Evolutionary conservation across 2,797 vertebrate genomes (phyloP).

Genomic region (Loris lydekkerianus): DNA sequence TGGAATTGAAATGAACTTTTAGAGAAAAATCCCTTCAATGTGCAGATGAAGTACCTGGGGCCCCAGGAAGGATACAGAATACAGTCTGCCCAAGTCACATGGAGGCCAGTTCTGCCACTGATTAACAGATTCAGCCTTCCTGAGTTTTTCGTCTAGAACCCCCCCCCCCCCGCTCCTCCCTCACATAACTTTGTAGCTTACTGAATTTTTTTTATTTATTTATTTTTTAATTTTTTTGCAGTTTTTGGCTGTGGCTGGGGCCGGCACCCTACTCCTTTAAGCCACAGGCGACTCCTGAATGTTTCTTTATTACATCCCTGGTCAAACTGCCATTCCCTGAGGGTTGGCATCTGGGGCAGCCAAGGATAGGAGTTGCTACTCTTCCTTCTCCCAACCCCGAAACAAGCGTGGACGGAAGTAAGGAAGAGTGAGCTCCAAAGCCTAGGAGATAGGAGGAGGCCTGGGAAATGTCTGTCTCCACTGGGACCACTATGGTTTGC

Average conservation of each 20-base stretch:
- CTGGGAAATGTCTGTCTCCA: background rate
- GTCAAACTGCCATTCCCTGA: background rate
- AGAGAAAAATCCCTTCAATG: conserved; percentile 4
- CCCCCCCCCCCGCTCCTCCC: background rate
- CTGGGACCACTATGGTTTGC: background rate
- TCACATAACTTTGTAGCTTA: background rate
- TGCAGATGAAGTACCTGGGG: background rate
- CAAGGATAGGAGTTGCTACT: background rate
- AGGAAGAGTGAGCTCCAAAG: background rate
- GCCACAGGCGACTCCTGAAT: background rate
- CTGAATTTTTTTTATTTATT: too few species aligned
- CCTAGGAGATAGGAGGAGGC: background rate
- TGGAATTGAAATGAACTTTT: conserved; percentile 30
- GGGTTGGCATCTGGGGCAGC: background rate
- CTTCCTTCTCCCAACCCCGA: background rate
- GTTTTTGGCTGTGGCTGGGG: too few species aligned
- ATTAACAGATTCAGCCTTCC: background rate
- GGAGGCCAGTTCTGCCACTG: background rate
- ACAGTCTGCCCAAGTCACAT: background rate
- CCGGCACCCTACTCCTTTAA: too few species aligned
- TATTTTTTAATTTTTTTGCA: too few species aligned
- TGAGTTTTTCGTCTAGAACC: background rate
- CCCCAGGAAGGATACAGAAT: background rate
- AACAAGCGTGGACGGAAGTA: background rate
- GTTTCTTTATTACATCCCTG: background rate